Conservation (phyloP, 1,140 invertebrate species). For the Trypoxylus dichotomus region DNA sequence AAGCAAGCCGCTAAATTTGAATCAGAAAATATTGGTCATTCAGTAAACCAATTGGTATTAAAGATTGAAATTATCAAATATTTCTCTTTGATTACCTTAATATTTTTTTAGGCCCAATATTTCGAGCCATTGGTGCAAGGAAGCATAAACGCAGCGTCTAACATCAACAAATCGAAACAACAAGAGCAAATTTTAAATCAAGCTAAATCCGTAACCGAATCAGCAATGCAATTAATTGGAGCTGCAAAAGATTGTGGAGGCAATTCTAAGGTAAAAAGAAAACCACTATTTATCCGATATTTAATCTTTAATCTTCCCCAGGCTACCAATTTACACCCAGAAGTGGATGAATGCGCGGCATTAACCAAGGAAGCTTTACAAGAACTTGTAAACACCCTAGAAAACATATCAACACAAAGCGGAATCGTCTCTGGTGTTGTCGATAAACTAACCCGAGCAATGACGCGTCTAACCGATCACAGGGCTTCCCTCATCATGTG, state of each 20-base stretch:
- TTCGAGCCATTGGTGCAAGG: conserved; percentile 83
- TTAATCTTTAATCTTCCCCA: conserved; percentile 47
- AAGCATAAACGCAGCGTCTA: conserved; percentile 85
- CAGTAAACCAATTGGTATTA: conserved; percentile 32
- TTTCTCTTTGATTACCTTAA: background rate
- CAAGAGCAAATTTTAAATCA: conserved; percentile 90
- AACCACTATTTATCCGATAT: background rate
- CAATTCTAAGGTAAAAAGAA: conserved; percentile 73
- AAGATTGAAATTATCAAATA: background rate
- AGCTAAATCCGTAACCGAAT: conserved; percentile 92
- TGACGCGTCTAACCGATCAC: conserved; percentile 77
- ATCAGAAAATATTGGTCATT: conserved; percentile 80
- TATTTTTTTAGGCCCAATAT: conserved; percentile 59
- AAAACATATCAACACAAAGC: conserved; percentile 82
- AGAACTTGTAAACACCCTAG: conserved; percentile 80
- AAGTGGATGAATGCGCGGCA: conserved; percentile 81
- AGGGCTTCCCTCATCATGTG: conserved; percentile 59
- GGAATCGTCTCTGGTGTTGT: conserved; percentile 85
- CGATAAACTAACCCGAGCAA: conserved; percentile 85
- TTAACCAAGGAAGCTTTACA: conserved; percentile 78
- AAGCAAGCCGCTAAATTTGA: conserved; percentile 83
- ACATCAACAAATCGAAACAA: conserved; percentile 85
- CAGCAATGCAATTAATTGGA: conserved; percentile 81
- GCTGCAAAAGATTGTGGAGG: conserved; percentile 87
- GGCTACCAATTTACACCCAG: conserved; percentile 75